phyloP scores from a whole-genome alignment of 1,140 invertebrate genomes.

The Glomeris maerens region DNA sequence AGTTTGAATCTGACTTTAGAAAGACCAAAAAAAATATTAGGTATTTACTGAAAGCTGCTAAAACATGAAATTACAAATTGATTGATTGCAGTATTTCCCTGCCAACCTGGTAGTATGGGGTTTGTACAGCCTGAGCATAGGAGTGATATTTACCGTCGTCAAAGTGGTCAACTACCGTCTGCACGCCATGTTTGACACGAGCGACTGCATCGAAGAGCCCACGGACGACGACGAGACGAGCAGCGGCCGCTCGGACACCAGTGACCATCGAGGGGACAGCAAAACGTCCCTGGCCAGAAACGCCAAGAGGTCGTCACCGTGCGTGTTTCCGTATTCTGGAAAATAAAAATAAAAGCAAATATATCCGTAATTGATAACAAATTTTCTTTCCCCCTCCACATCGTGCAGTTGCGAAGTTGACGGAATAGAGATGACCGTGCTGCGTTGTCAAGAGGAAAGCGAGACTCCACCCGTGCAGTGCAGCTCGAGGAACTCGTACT shows the following conservation, averaged over 20 bases:
- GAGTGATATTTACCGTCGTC: slow-evolving; percentile 59
- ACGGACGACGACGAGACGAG: background rate
- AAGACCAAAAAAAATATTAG: too few species aligned
- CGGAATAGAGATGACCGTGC: slow-evolving; percentile 68
- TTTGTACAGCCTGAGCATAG: slow-evolving; percentile 68
- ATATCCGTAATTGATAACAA: background rate
- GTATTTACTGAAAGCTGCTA: background rate
- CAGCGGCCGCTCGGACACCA: background rate
- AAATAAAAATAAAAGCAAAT: background rate
- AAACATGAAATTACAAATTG: background rate
- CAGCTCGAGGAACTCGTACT: slow-evolving; percentile 43
- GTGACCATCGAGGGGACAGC: slow-evolving; percentile 5
- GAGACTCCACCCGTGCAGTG: slow-evolving; percentile 42
- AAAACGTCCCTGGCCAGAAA: slow-evolving; percentile 2
- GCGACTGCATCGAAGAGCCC: slow-evolving; percentile 56
- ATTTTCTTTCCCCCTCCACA: background rate
- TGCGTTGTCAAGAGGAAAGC: slow-evolving; percentile 38
- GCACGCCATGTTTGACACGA: slow-evolving; percentile 91
- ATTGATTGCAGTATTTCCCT: slow-evolving; percentile 60
- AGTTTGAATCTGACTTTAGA: too few species aligned
- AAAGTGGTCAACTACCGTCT: slow-evolving; percentile 82
- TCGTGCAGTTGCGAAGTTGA: slow-evolving; percentile 44
- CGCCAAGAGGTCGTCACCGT: background rate
- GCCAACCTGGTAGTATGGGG: slow-evolving; percentile 71
- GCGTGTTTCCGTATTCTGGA: too few species aligned